Conservation (phyloP, 2,888 invertebrate genomes). For the Sinopyrophorus schimmeli region DNA sequence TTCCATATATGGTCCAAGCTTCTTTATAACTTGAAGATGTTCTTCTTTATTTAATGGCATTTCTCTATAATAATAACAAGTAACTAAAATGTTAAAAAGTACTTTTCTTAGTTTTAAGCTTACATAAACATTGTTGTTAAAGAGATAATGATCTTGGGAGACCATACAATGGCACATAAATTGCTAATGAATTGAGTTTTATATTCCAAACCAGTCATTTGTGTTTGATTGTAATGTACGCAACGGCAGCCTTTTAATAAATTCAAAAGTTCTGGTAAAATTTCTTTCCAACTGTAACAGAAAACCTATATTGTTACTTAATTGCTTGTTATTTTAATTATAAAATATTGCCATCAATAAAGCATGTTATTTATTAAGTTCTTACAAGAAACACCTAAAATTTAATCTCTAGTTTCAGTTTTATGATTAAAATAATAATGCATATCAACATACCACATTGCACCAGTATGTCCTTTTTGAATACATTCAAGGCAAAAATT, state of each 20-base stretch:
- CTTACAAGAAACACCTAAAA: not conserved
- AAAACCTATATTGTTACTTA: conserved; percentile 1
- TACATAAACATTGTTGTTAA: conserved; percentile 71
- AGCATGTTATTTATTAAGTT: not conserved
- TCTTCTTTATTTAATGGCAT: conserved; percentile 63
- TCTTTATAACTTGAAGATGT: conserved; percentile 64
- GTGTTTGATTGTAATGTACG: conserved; percentile 62
- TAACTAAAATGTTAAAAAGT: too few relatives aligned
- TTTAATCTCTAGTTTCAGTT: not conserved
- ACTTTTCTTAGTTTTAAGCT: conserved; percentile 35
- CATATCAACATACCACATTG: conserved; percentile 53
- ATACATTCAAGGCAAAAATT: conserved; percentile 62
- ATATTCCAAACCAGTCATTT: conserved; percentile 63
- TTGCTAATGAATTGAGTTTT: conserved; percentile 63
- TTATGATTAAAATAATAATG: not conserved
- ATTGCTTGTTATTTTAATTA: not conserved
- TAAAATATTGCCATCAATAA: not conserved
- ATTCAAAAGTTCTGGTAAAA: conserved; percentile 66
- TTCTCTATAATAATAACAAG: conserved; percentile 55
- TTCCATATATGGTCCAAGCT: conserved; percentile 63
- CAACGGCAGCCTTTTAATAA: conserved; percentile 58
- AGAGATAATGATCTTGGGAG: conserved; percentile 62
- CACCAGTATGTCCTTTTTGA: conserved; percentile 57
- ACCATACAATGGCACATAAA: conserved; percentile 65
- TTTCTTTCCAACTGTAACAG: conserved; percentile 65